A percentile compares a stretch with the other conserved stretches of the same genome.
Conservation (phyloP, 2,113 vertebrate genomes). For the Cairina moschata region DNA sequence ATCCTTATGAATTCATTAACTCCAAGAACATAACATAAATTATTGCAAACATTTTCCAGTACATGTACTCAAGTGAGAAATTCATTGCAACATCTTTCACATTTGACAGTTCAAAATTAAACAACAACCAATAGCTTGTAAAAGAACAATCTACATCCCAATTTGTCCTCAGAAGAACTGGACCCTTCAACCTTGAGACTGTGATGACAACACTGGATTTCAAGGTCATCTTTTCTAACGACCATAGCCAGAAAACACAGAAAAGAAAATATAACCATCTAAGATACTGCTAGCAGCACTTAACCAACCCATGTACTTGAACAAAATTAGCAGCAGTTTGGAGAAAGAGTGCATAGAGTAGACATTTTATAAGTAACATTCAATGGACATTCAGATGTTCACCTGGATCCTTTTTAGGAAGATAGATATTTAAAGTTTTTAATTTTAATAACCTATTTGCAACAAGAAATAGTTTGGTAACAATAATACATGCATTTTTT, state of each 20-base stretch:
- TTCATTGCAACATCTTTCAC: not conserved
- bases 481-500: not conserved
- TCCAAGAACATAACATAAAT: not conserved
- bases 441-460: not conserved
- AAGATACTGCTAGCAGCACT: not conserved
- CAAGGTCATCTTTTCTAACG: not conserved
- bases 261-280: not conserved
- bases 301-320: not conserved
- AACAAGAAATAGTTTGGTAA: not conserved
- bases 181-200: not conserved
- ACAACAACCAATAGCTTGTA: not conserved
- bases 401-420: not conserved
- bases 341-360: not conserved
- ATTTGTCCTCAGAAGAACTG: not conserved
- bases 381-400: not conserved
- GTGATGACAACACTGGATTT: not conserved
- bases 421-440: not conserved
- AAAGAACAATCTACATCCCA: not conserved
- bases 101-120: not conserved
- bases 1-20: not conserved
- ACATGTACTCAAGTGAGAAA: not conserved
- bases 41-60: not conserved
- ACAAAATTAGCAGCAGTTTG: not conserved
- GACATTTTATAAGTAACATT: not conserved
- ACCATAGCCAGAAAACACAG: not conserved